These are phyloP conservation scores for Drosophila kambysellisi DNA, from an alignment of 2,888 invertebrate species.

Conservation along the genomic window DNA sequence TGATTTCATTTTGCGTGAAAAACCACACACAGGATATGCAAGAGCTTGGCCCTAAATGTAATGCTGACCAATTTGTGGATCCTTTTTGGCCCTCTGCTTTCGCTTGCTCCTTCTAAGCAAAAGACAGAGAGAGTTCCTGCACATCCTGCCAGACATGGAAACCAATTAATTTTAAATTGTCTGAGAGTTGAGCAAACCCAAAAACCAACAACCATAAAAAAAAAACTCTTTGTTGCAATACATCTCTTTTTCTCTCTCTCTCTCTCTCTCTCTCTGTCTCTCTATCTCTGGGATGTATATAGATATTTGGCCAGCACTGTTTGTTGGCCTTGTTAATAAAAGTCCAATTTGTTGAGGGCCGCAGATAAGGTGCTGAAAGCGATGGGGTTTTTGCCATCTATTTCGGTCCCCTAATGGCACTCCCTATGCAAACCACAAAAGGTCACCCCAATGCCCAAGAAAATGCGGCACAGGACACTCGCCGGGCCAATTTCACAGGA, in stretches of 20 bases:
- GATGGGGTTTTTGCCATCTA: constrained; percentile 52
- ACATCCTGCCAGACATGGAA: constrained; percentile 68
- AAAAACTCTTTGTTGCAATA: constrained; percentile 28
- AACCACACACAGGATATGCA: constrained; percentile 56
- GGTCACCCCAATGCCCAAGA: constrained; percentile 37
- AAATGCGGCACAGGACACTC: constrained; percentile 10
- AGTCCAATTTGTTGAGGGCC: constrained; percentile 62
- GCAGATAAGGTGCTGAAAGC: constrained; percentile 68
- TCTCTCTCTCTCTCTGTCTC: neutral
- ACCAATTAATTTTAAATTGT: constrained; percentile 81
- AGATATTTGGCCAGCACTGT: constrained; percentile 45
- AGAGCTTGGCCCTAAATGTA: constrained; percentile 29
- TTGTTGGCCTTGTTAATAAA: constrained; percentile 65
- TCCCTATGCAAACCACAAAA: constrained; percentile 39
- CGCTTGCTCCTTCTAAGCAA: constrained; percentile 30
- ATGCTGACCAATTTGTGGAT: constrained; percentile 69
- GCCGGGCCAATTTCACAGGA: constrained; percentile 14
- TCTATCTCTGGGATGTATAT: neutral
- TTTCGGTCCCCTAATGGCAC: constrained; percentile 56
- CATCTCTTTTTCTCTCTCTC: neutral
- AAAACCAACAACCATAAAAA: constrained; percentile 39
- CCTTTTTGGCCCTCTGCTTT: constrained; percentile 33
- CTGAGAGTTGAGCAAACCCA: constrained; percentile 57
- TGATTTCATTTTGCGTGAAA: constrained; percentile 74
- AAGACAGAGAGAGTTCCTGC: constrained; percentile 24